Percentiles rank a stretch among this genome's conserved stretches.
Evolutionary conservation across 2,797 vertebrate species (phyloP).

Genomic region (Muraenolepis orangiensis): DNA sequence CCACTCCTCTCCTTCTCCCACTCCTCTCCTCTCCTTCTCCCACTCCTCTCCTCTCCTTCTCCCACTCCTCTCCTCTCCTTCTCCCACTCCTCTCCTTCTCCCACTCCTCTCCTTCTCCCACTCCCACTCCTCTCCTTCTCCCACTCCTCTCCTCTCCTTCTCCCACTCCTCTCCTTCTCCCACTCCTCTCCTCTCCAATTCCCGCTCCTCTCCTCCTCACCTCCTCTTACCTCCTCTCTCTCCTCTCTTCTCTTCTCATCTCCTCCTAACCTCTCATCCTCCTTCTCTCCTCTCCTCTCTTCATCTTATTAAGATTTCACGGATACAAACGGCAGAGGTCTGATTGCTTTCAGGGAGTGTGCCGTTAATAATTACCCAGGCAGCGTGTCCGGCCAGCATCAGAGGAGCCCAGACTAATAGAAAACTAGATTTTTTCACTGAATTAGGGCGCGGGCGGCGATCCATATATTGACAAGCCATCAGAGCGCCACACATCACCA

Average conservation of each 20-base stretch:
- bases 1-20: no score
- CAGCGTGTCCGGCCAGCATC: slow-evolving; percentile 83
- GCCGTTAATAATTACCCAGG: slow-evolving; percentile 99
- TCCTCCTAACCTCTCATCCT: background rate
- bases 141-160: no score
- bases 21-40: no score
- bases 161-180: background rate
- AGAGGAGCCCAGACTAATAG: slow-evolving; percentile 94
- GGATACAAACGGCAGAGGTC: slow-evolving; percentile 89
- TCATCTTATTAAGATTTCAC: slow-evolving; percentile 93
- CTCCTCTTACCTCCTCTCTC: background rate
- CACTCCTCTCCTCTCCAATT: background rate
- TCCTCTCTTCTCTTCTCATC: background rate
- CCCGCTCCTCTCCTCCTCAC: background rate
- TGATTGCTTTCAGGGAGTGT: slow-evolving; percentile 99
- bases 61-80: no score
- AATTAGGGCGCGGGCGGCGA: slow-evolving; percentile 84
- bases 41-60: no score
- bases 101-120: background rate
- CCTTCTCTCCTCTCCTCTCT: slow-evolving; percentile 56
- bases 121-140: no score
- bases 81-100: no score
- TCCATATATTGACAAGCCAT: slow-evolving; percentile 99
- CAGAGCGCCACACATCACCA: slow-evolving; percentile 93
- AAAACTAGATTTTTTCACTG: slow-evolving; percentile 99